A percentile compares a stretch with the other conserved stretches of the same genome.
These are phyloP conservation scores for Epistrophella euchroma DNA, from an alignment of 2,888 invertebrate genomes.

Conservation along the genomic window DNA sequence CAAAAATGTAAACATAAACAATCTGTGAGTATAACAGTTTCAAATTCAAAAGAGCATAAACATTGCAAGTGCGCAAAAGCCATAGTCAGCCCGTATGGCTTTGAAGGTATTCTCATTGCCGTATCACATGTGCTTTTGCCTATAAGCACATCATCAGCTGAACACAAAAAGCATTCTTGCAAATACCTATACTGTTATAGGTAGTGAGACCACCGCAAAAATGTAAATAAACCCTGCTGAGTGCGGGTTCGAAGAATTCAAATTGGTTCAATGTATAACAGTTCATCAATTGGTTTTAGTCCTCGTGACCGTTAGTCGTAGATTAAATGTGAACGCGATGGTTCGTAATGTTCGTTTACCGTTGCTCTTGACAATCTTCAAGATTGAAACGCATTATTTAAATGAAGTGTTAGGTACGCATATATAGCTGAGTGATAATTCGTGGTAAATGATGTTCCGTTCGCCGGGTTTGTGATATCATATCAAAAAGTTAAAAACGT, in stretches of 20 bases:
- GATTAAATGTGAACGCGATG: slow-evolving; percentile 56
- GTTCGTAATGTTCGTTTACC: slow-evolving; percentile 42
- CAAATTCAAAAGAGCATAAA: slow-evolving; percentile 39
- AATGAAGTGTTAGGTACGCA: not conserved
- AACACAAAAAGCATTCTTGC: not conserved
- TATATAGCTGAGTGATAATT: not conserved
- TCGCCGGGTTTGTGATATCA: slow-evolving; percentile 2
- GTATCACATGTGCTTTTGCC: slow-evolving; percentile 47
- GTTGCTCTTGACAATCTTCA: slow-evolving; percentile 26
- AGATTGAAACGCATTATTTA: not conserved
- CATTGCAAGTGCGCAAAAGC: slow-evolving; percentile 45
- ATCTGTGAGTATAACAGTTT: slow-evolving; percentile 66
- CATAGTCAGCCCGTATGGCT: not conserved
- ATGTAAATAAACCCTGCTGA: slow-evolving; percentile 64
- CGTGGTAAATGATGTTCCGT: not conserved
- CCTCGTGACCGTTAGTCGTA: slow-evolving; percentile 71
- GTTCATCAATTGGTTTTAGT: slow-evolving; percentile 47
- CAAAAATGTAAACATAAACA: slow-evolving; percentile 57
- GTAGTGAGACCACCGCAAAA: not conserved
- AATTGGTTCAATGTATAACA: slow-evolving; percentile 54
- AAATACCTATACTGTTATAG: not conserved
- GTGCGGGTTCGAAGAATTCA: not conserved
- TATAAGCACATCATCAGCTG: slow-evolving; percentile 1
- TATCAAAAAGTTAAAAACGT: not conserved
- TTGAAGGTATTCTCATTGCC: not conserved